Base-by-base conservation (phyloP, 1,140 invertebrate species). In the Maniola jurtina region DNA sequence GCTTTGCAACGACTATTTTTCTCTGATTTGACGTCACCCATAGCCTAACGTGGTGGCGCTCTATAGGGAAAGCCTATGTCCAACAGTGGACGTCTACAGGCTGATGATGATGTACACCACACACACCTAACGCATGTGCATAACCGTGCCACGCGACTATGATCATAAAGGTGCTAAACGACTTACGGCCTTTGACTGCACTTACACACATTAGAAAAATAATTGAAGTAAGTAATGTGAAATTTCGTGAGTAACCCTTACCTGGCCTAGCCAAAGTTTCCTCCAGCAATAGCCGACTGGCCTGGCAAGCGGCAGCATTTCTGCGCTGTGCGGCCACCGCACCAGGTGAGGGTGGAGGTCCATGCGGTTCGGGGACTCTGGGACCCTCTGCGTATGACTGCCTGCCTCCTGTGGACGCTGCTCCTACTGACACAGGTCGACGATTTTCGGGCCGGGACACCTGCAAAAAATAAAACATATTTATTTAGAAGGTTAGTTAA, bases 231-330 rank as follows among this genome's bases (percentile, higher is more conserved):
- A n/a, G n/a, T n/a, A n/a, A n/a, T n/a, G n/a, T n/a, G n/a, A n/a
- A n/a, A n/a, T n/a, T n/a, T n/a, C n/a, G n/a, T n/a, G n/a, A n/a
- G 13, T 2, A 16, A 7, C 16, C 50, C 64, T 88, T 95, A 72
- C 93, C 93, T 56, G 94, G 91, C 70, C 95, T 93, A 66, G 94
- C 93, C 14, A 97, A 89, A 5, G 95, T 95, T 68, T 96, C 94
- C 80, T 97, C 95, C 77, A 97, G 93, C 35, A 96, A 92, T 66
- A 94, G 92, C 73, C 93, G 92, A 56, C 93, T 94, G 35, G 91
- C 89, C 52, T 84, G 83, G 68, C 90, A 92, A 25, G 84, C 84
- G 48, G 81, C 85, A n/a, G 84, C 77, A 16, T 81, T 77, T 15
- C 77, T 71, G 36, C 86, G 34, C 79, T 88, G 74, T 72, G 80